Evolutionary conservation across 2,888 invertebrate species (phyloP).

Genomic region (Gryllus longicercus): DNA sequence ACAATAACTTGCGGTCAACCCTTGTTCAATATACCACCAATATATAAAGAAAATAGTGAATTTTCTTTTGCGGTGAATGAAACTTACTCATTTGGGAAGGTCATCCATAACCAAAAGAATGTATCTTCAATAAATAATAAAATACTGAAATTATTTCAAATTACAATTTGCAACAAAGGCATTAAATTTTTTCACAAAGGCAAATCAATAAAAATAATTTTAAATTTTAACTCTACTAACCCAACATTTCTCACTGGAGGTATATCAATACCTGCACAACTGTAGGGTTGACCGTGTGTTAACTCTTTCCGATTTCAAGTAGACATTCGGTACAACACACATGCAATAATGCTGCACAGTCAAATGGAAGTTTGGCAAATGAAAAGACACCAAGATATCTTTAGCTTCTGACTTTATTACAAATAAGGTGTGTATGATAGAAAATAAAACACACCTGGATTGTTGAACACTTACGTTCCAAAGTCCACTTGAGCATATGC

Average conservation of each 20-base stretch:
- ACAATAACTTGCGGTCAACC: slow-evolving; percentile 32
- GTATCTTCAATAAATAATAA: no score
- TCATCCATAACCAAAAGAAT: no score
- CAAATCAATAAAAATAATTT: no score
- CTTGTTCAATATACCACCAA: slow-evolving; percentile 21
- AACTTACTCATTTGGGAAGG: no score
- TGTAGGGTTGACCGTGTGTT: slow-evolving; percentile 19
- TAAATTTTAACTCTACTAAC: no score
- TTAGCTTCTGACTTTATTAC: not conserved
- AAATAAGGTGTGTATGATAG: not conserved
- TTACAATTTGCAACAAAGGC: no score
- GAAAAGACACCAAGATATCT: not conserved
- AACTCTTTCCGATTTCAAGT: slow-evolving; percentile 18
- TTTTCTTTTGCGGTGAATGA: not conserved
- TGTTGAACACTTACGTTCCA: not conserved
- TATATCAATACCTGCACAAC: slow-evolving; percentile 1
- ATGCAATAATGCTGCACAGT: slow-evolving; percentile 26
- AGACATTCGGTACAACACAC: slow-evolving; percentile 35
- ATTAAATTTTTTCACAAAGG: no score
- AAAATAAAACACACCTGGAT: not conserved
- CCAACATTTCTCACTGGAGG: not conserved
- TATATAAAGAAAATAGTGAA: slow-evolving; percentile 2
- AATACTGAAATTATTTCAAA: no score
- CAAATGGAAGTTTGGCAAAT: not conserved
- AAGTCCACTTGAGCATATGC: slow-evolving; percentile 8